These are phyloP conservation scores for Melanerpes aurifrons DNA, from an alignment of 2,113 vertebrate genomes.

Conservation along the genomic window DNA sequence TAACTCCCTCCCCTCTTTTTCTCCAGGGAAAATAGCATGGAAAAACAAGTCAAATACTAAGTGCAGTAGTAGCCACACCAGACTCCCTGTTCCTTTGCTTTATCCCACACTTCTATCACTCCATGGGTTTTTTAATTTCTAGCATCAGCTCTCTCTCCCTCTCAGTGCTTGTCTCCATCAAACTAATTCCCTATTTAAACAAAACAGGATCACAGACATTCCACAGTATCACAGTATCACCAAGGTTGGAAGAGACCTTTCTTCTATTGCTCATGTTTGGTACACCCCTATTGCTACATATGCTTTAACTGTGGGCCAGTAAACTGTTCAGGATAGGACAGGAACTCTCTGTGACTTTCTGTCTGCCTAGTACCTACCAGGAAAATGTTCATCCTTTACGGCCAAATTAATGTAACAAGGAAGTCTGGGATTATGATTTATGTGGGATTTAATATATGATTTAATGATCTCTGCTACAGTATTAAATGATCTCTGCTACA, in stretches of 20 bases:
- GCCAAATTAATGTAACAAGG: not conserved
- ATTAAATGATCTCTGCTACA: not conserved
- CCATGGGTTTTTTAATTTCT: not conserved
- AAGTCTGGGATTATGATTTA: not conserved
- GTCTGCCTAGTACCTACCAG: not conserved
- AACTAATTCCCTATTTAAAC: not conserved
- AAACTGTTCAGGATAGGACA: not conserved
- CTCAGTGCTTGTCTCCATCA: not conserved
- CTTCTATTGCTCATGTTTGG: not conserved
- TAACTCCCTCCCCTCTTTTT: not conserved
- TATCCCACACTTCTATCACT: not conserved
- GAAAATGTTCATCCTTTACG: not conserved
- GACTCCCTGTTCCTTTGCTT: not conserved
- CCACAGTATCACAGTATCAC: not conserved
- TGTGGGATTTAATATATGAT: too few species aligned
- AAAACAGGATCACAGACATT: not conserved
- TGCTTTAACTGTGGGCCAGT: not conserved
- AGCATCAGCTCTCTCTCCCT: not conserved
- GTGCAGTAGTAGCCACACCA: not conserved
- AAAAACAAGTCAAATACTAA: not conserved
- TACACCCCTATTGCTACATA: accelerated
- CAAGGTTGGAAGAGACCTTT: not conserved
- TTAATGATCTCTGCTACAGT: not conserved
- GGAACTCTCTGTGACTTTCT: not conserved
- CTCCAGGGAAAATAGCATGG: not conserved